Percentiles rank a stretch among this genome's conserved stretches.
Evolutionary conservation across 2,113 vertebrate species (phyloP).

Genomic region (Pantherophis guttatus): DNA sequence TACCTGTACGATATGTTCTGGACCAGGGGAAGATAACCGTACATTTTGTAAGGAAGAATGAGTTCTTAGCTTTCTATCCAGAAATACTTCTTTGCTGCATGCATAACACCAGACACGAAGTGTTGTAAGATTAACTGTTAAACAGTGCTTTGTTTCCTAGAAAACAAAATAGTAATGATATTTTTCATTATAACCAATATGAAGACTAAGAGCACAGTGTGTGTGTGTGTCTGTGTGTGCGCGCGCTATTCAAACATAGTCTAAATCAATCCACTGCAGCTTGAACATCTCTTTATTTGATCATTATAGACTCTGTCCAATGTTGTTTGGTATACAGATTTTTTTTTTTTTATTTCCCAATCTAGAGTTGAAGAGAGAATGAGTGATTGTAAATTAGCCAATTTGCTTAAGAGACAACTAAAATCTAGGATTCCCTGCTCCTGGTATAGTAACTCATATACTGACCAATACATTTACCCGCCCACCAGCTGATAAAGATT

Average conservation of each 20-base stretch:
- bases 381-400: background rate
- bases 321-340: background rate
- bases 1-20: constrained; percentile 78
- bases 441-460: background rate
- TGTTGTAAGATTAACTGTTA: constrained; percentile 97
- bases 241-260: background rate
- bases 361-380: background rate
- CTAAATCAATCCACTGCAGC: background rate
- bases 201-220: background rate
- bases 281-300: background rate
- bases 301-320: background rate
- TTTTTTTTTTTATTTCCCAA: background rate
- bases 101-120: constrained; percentile 97
- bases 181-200: background rate
- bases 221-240: background rate
- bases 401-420: background rate
- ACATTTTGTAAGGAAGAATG: constrained; percentile 70
- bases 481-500: background rate
- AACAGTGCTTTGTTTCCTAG: constrained; percentile 90
- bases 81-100: constrained; percentile 95
- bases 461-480: background rate
- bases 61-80: constrained; percentile 90
- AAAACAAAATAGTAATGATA: constrained; percentile 36
- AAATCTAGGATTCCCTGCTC: background rate
- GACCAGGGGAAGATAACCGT: constrained; percentile 70